Conservation (phyloP, 2,797 vertebrate genomes). For the Aeoliscus strigatus region DNA sequence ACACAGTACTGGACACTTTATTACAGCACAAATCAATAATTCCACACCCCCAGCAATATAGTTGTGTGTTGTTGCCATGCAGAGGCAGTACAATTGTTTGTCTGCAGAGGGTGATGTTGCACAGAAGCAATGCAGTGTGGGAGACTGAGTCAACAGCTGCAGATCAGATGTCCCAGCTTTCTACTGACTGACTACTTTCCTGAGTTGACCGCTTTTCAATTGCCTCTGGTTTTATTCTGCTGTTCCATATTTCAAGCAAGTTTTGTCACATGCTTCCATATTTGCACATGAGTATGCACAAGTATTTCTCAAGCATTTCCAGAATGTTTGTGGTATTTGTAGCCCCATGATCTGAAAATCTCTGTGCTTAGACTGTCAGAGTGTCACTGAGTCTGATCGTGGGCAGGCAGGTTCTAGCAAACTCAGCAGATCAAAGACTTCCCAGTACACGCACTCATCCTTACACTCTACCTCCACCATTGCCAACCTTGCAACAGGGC, state of each 20-base stretch:
- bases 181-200: constrained; percentile 43
- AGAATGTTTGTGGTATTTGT: constrained; percentile 17
- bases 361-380: constrained; percentile 39
- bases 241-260: neutral
- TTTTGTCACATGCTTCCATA: no score
- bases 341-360: constrained; percentile 34
- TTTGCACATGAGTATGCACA: constrained; percentile 21
- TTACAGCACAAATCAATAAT: no score
- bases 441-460: constrained; percentile 16
- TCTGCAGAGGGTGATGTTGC: constrained; percentile 60
- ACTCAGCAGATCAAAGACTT: constrained; percentile 50
- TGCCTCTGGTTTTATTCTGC: constrained; percentile 31
- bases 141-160: constrained; percentile 44
- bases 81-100: neutral
- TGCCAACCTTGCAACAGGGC: constrained; percentile 49
- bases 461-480: constrained; percentile 42
- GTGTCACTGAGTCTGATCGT: constrained; percentile 55
- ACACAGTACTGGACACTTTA: no score
- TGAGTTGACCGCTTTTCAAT: constrained; percentile 15
- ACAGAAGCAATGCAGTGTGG: constrained; percentile 18
- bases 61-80: neutral
- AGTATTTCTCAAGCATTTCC: no score
- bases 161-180: constrained; percentile 55
- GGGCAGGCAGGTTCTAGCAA: constrained; percentile 51
- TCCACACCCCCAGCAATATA: no score